Evolutionary conservation across 2,888 invertebrate species (phyloP).

Genomic region (Campoplex capitator): DNA sequence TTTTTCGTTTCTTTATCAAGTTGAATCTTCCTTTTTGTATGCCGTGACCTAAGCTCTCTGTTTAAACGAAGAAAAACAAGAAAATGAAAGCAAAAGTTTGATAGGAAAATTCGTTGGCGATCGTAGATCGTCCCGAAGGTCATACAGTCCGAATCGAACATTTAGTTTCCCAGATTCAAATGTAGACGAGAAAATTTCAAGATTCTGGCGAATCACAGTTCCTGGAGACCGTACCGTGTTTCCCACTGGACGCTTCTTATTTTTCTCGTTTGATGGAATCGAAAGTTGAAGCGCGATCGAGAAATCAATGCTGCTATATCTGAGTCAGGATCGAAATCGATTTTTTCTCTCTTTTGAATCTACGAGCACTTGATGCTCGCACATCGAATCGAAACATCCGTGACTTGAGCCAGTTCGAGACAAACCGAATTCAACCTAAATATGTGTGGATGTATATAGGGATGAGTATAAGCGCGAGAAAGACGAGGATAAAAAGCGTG

Average conservation of each 20-base stretch:
- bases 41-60: slow-evolving; percentile 4
- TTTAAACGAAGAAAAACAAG: background rate
- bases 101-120: slow-evolving; percentile 1
- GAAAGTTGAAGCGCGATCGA: slow-evolving; percentile 56
- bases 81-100: slow-evolving; percentile 3
- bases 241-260: background rate
- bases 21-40: slow-evolving; percentile 17
- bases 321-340: slow-evolving; percentile 42
- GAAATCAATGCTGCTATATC: slow-evolving; percentile 56
- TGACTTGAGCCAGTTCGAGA: background rate
- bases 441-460: background rate
- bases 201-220: slow-evolving; percentile 25
- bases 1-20: slow-evolving; percentile 25
- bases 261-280: slow-evolving; percentile 19
- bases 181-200: background rate
- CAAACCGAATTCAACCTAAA: slow-evolving; percentile 28
- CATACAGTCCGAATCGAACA: background rate
- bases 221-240: background rate
- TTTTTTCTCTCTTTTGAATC: background rate
- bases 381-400: background rate
- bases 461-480: slow-evolving; percentile 59
- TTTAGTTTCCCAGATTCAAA: background rate
- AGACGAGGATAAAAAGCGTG: slow-evolving; percentile 58
- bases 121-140: background rate
- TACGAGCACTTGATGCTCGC: background rate